Conservation (phyloP, 2,113 vertebrate species). For the Oceanodroma tethys region DNA sequence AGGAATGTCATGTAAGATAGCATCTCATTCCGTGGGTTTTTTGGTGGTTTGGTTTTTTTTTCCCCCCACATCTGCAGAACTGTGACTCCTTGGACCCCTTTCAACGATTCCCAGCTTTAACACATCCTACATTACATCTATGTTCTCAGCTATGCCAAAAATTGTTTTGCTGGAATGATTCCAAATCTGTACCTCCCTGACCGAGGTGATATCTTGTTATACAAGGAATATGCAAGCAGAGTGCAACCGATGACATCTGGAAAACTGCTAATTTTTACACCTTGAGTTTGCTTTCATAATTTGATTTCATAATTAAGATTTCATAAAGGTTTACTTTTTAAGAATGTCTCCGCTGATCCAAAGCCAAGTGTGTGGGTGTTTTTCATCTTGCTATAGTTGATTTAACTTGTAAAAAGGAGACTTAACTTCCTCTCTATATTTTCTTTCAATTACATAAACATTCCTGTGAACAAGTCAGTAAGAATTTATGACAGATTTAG, state of each 20-base stretch:
- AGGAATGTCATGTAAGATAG: not conserved
- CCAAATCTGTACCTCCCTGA: not conserved
- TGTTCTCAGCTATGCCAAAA: not conserved
- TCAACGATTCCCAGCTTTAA: not conserved
- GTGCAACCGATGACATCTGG: not conserved
- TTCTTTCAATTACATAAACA: constrained; percentile 50
- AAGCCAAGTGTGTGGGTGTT: constrained; percentile 30
- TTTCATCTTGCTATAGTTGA: not conserved
- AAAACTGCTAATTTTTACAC: not conserved
- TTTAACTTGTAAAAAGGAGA: constrained; percentile 31
- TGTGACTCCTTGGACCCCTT: not conserved
- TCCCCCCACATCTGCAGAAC: not conserved
- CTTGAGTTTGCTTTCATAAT: not conserved
- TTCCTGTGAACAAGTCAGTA: constrained; percentile 15
- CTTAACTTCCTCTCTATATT: constrained; percentile 22
- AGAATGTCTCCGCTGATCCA: not conserved
- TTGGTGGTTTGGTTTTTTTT: not conserved
- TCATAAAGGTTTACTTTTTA: constrained; percentile 21
- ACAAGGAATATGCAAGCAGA: not conserved
- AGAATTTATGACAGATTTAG: constrained; percentile 49
- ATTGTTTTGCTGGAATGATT: not conserved
- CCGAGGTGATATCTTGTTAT: not conserved
- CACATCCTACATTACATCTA: not conserved
- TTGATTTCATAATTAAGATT: not conserved
- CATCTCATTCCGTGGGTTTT: not conserved